Conservation (phyloP, 2,113 vertebrate species). For the Odontesthes bonariensis region DNA sequence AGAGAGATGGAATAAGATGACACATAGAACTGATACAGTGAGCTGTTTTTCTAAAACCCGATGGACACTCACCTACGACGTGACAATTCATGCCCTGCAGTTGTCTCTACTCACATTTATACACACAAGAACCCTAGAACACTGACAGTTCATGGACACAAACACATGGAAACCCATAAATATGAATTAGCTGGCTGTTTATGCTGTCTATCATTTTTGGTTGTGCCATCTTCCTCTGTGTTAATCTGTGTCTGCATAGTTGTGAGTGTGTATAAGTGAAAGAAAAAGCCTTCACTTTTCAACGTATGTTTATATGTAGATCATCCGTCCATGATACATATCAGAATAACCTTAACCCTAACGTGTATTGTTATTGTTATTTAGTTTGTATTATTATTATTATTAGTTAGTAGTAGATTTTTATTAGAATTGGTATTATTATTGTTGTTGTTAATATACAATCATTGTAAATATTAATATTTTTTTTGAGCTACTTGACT, state of each 20-base stretch:
- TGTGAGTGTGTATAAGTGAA: neutral
- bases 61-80: slow-evolving; percentile 17
- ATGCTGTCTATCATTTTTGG: slow-evolving; percentile 20
- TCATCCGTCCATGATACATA: neutral
- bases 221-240: neutral
- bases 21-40: slow-evolving; percentile 28
- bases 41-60: slow-evolving; percentile 44
- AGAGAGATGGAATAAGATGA: slow-evolving; percentile 5
- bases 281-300: too few species aligned
- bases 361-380: too few species aligned
- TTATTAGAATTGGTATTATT: too few species aligned
- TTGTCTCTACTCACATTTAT: slow-evolving; percentile 24
- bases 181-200: slow-evolving; percentile 46
- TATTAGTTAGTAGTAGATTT: too few species aligned
- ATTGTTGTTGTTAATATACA: too few species aligned
- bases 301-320: neutral
- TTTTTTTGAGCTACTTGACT: too few species aligned
- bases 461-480: too few species aligned
- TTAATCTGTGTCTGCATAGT: neutral
- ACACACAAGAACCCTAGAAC: slow-evolving; percentile 13
- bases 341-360: too few species aligned
- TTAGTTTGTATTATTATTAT: too few species aligned
- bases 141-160: slow-evolving; percentile 32
- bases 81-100: slow-evolving; percentile 34
- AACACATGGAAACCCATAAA: slow-evolving; percentile 34